Base-by-base conservation (phyloP, 1,140 invertebrate species). In the Apis dorsata region DNA sequence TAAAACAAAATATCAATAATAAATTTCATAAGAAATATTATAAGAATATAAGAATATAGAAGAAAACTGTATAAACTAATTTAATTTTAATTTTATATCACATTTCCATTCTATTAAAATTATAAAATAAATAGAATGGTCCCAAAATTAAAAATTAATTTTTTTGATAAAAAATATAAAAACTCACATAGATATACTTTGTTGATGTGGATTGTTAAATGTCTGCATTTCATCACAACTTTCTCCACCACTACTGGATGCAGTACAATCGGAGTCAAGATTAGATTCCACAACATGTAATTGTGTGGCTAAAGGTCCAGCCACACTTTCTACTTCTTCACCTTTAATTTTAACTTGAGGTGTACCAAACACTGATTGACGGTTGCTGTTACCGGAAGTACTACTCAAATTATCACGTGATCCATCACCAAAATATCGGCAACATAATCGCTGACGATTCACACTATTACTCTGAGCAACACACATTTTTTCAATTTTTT, bases 231-330 rank as follows among this genome's bases (percentile, higher is more conserved):
- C 98, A 94, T 99, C 98, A 94, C 97, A 97, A 89, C 97, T 98
- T 92, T 99, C 98, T 55, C 97, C 98, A 63, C 98, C 98, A 59
- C 98, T 99, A 90, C 98, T 98, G 74, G 97, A 98, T 24, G 97
- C 97, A 21, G 98, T 99, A 21, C 97, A 98, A 94, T 99, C 98
- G 24, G 98, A 98, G 94, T 99, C 98, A 69, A 98, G 93, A 87
- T 96, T 95, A 70, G 95, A 93, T 89, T 98, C 96, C 68, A 98
- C 95, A 79, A 97, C 94, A 53, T 95, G 94, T 79, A 98, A 91
- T 92, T 97, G 97, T 1, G 95, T 95, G 15, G 95, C 93, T 65
- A 98, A 93, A 28, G 96, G 95, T 59, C 97, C 97, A 13, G 96
- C 94, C 2, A 97, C 95, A 74, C 95, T 95, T 81, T 96, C 95